Conservation (phyloP, 2,113 vertebrate genomes). For the Nothoprocta perdicaria region DNA sequence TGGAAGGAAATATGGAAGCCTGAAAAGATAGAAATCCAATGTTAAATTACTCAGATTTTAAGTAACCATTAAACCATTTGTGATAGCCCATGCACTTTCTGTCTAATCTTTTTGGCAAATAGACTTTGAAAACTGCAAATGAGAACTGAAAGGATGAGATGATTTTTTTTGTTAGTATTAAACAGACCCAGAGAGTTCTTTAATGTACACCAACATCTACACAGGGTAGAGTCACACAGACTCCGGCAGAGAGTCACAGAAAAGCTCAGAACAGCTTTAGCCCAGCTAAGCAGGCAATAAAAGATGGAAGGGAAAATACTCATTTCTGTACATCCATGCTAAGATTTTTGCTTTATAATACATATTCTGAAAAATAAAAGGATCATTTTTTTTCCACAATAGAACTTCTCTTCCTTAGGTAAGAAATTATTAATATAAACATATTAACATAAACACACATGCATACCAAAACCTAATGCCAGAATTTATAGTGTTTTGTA, state of each 20-base stretch:
- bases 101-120: not conserved
- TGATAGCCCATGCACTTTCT: not conserved
- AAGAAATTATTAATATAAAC: not conserved
- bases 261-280: not conserved
- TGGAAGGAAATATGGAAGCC: not conserved
- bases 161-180: not conserved
- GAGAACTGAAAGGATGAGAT: not conserved
- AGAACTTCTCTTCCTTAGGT: not conserved
- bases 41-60: not conserved
- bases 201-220: not conserved
- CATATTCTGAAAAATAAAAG: not conserved
- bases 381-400: not conserved
- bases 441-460: fast-evolving
- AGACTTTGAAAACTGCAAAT: not conserved
- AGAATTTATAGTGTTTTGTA: not conserved
- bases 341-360: not conserved
- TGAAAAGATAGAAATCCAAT: not conserved
- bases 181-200: not conserved
- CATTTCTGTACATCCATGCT: not conserved
- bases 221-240: not conserved
- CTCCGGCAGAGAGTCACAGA: not conserved
- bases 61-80: not conserved
- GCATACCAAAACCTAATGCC: not conserved
- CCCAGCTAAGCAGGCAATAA: not conserved
- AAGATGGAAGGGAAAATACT: not conserved